Percentiles rank a stretch among this genome's conserved stretches.
These are phyloP conservation scores for Nyctereutes procyonoides DNA, from an alignment of 2,113 vertebrate genomes.

Conservation along the genomic window DNA sequence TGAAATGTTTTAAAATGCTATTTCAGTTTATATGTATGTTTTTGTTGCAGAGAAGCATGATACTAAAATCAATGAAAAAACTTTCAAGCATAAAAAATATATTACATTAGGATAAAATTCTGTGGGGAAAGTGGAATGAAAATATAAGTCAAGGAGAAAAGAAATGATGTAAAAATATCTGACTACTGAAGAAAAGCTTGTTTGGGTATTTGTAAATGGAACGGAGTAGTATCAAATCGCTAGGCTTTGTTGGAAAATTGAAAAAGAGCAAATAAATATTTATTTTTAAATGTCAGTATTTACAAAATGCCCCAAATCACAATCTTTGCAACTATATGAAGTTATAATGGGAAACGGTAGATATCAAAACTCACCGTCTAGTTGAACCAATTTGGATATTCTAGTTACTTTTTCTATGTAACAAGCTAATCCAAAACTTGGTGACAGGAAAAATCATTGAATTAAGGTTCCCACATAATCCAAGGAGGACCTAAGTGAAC, in stretches of 20 bases:
- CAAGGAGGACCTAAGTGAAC: background rate
- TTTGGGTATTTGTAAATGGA: conserved; percentile 31
- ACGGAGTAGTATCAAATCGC: conserved; percentile 15
- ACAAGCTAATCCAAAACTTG: background rate
- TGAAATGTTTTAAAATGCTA: conserved; percentile 65
- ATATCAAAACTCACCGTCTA: background rate
- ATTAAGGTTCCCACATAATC: background rate
- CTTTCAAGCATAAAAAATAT: conserved; percentile 71
- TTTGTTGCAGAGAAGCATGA: conserved; percentile 61
- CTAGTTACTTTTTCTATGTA: background rate
- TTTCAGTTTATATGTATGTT: conserved; percentile 59
- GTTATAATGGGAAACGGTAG: conserved; percentile 24
- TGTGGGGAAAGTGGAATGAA: conserved; percentile 26
- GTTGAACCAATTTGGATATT: background rate
- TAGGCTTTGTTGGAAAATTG: conserved; percentile 48
- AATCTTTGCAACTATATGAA: conserved; percentile 15
- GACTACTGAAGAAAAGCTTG: conserved; percentile 56
- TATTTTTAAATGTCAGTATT: conserved; percentile 66
- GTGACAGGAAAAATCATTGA: background rate
- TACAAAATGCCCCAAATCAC: conserved; percentile 54
- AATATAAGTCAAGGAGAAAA: conserved; percentile 58
- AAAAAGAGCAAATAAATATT: conserved; percentile 54
- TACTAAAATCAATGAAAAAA: conserved; percentile 69
- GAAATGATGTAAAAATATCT: conserved; percentile 29
- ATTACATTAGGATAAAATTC: conserved; percentile 64